Evolutionary conservation across 2,797 vertebrate species (phyloP).

Genomic region (Otolemur crassicaudatus): DNA sequence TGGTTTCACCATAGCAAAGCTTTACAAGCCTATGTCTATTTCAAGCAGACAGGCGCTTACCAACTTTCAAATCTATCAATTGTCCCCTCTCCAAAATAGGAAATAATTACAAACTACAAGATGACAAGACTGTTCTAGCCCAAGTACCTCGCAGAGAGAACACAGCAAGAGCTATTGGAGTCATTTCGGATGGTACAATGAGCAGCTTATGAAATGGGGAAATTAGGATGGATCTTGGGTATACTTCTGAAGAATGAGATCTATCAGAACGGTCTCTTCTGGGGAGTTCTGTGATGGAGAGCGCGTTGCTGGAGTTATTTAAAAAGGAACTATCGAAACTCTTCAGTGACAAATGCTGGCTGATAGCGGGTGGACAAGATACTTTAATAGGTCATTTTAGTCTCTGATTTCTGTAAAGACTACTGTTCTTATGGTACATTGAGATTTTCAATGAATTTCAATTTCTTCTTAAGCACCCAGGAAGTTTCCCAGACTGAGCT

Average conservation of each 20-base stretch:
- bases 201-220: conserved; percentile 75
- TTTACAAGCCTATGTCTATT: neutral
- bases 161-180: conserved; percentile 2
- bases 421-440: conserved; percentile 57
- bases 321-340: conserved; percentile 68
- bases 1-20: neutral
- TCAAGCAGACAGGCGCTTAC: neutral
- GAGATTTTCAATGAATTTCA: conserved; percentile 50
- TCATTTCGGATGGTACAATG: conserved; percentile 58
- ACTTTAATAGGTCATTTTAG: conserved; percentile 70
- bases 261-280: conserved; percentile 61
- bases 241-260: conserved; percentile 70
- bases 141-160: conserved; percentile 21
- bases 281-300: conserved; percentile 65
- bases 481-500: neutral
- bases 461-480: conserved; percentile 54
- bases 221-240: conserved; percentile 77
- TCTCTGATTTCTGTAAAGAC: conserved; percentile 68
- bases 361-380: conserved; percentile 47
- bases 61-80: conserved; percentile 19
- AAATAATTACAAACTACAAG: neutral
- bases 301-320: conserved; percentile 70
- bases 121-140: neutral
- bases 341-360: conserved; percentile 55
- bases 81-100: conserved; percentile 12